Evolutionary conservation across 2,113 vertebrate genomes (phyloP), one percentile per base, ranked within the genome.

Genomic region (Cinclus cinclus): DNA sequence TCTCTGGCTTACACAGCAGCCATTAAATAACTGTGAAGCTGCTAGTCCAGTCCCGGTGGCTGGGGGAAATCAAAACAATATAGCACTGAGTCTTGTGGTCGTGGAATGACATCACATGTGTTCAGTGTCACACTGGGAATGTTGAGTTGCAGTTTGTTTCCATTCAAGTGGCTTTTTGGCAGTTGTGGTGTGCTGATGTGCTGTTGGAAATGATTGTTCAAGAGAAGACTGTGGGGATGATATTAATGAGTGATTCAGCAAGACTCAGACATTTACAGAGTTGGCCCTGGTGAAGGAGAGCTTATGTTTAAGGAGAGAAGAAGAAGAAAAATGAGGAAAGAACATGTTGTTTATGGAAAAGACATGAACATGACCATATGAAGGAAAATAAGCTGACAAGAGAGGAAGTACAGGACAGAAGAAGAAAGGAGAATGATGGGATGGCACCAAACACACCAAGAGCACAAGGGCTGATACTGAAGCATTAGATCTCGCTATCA

Each of bases 71-170:
- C 31, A 94, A 82, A 94, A 91, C 56, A 92, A 81, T 91, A 60
- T 67, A 89, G 63, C 69, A 79, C 44, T 41, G 62, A 62, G 50
- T 69, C 63, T 67, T 94, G 91, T 73, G 74, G 63, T 74, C 53
- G 2, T 83, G 74, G 42, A 92, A 89, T 89, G 84, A 79, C 59
- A 67, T 94, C 70, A 76, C 50, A 58, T 69, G 69, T 83, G 63
- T 91, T 87, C 80, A 50, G 37, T 92, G 89, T 92, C 87, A 77
- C 69, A 50, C 82, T 85, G 75, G 46, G 87, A 46, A 74, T 7
- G 63, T 44, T 89, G 71, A 95, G 78, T 84, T 63, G 53, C 75
- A 91, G 67, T 63, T 85, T 91, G n/a, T 89, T 96, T 92, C 87
- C 69, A 83, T 88, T 56, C 89, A 44, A 91, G 59, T 11, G 5